Evolutionary conservation across 2,797 vertebrate genomes (phyloP).

Genomic region (Etheostoma perlongum): DNA sequence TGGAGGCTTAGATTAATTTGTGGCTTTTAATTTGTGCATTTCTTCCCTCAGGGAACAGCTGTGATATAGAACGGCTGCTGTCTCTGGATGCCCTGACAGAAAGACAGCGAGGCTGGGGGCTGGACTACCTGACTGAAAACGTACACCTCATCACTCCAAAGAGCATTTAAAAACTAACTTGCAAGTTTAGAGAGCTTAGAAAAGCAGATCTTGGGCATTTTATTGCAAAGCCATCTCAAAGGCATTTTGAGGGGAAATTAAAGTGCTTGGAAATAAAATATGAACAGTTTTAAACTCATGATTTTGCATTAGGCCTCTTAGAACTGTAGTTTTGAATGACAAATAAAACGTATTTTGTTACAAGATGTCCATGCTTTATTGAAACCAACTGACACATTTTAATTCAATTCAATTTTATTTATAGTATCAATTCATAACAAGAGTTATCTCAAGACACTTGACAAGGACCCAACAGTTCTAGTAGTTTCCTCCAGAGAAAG

Average conservation of each 20-base stretch:
- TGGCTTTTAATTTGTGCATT: not conserved
- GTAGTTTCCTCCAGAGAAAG: too few species aligned
- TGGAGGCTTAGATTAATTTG: not conserved
- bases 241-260: not conserved
- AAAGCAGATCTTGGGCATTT: not conserved
- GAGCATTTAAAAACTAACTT: constrained; percentile 28
- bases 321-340: not conserved
- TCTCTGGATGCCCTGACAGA: constrained; percentile 53
- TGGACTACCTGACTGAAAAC: constrained; percentile 71
- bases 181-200: not conserved
- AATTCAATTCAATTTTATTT: too few species aligned
- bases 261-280: not conserved
- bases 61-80: constrained; percentile 66
- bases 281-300: not conserved
- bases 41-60: constrained; percentile 63
- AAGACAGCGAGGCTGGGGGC: constrained; percentile 48
- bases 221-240: not conserved
- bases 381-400: not conserved
- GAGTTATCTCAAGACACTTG: too few species aligned
- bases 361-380: constrained; percentile 1
- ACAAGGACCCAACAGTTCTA: too few species aligned
- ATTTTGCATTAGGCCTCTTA: not conserved
- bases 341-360: constrained; percentile 20
- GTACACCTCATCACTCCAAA: constrained; percentile 75
- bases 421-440: too few species aligned